Conservation (phyloP, 2,113 vertebrate species). For the Bostrychus sinensis region DNA sequence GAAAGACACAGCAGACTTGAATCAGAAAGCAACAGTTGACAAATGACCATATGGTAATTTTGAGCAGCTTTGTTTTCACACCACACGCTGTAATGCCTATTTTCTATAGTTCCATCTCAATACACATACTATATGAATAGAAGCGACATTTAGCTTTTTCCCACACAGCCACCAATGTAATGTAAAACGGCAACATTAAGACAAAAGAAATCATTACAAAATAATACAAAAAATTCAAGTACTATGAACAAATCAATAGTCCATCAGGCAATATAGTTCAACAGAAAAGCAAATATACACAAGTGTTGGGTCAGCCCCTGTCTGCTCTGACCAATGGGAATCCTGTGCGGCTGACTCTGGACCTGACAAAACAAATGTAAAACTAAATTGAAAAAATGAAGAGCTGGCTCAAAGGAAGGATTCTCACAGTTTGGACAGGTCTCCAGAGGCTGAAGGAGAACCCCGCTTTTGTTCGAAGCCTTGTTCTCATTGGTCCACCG, state of each 20-base stretch:
- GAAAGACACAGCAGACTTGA: slow-evolving; percentile 38
- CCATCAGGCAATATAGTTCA: slow-evolving; percentile 86
- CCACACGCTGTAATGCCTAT: slow-evolving; percentile 46
- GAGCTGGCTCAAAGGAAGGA: slow-evolving; percentile 66
- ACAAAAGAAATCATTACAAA: slow-evolving; percentile 68
- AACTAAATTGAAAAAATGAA: slow-evolving; percentile 17
- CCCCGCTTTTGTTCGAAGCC: slow-evolving; percentile 22
- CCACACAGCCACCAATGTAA: slow-evolving; percentile 57
- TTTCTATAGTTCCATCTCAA: slow-evolving; percentile 49
- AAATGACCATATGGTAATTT: slow-evolving; percentile 13
- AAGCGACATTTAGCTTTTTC: slow-evolving; percentile 51
- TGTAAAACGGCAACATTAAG: slow-evolving; percentile 59
- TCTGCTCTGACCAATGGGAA: slow-evolving; percentile 74
- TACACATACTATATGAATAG: slow-evolving; percentile 56
- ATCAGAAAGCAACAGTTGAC: neutral
- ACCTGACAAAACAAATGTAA: slow-evolving; percentile 54
- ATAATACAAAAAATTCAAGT: slow-evolving; percentile 92
- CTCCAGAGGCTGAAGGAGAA: slow-evolving; percentile 46
- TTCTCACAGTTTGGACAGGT: slow-evolving; percentile 76
- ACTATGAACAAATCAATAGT: slow-evolving; percentile 90
- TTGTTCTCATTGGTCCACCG: slow-evolving; percentile 8
- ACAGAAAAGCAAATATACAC: slow-evolving; percentile 75
- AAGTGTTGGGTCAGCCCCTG: slow-evolving; percentile 38
- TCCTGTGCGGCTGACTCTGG: slow-evolving; percentile 68
- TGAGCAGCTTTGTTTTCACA: slow-evolving; percentile 43